Percentiles rank a stretch among this genome's conserved stretches.
phyloP scores from a whole-genome alignment of 2,888 invertebrate species.

The Apodemia zela region DNA sequence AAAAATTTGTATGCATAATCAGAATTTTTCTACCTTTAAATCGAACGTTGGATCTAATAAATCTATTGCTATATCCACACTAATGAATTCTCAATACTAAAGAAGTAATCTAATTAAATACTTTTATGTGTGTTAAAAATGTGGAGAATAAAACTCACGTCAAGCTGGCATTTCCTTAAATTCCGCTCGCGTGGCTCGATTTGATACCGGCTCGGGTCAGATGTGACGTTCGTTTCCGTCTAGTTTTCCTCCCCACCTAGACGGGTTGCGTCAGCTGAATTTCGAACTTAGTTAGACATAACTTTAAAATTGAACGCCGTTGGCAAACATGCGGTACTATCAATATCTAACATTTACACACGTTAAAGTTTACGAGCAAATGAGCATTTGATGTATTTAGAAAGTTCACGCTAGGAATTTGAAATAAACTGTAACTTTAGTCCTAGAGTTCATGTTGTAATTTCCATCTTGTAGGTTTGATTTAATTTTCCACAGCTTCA shows the following conservation, averaged over 20 bases:
- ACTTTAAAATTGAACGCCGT: conserved; percentile 14
- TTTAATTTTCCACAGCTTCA: too few species aligned
- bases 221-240: conserved; percentile 17
- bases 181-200: conserved; percentile 18
- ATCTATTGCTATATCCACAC: too few species aligned
- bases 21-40: too few species aligned
- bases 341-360: conserved; percentile 3
- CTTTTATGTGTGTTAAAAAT: background rate
- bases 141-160: conserved; percentile 14
- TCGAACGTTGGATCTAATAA: too few species aligned
- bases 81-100: too few species aligned
- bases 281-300: conserved; percentile 22
- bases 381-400: conserved; percentile 12
- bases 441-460: background rate
- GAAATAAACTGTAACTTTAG: background rate
- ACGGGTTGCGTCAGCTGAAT: conserved; percentile 25
- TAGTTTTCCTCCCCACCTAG: conserved; percentile 18
- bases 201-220: conserved; percentile 17
- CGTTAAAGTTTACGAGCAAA: background rate
- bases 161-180: conserved; percentile 17
- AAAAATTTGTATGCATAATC: too few species aligned
- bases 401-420: background rate
- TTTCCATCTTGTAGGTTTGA: background rate
- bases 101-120: background rate
- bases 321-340: conserved; percentile 8